Base-by-base conservation (phyloP, 2,113 vertebrate genomes). In the Menidia beryllina region DNA sequence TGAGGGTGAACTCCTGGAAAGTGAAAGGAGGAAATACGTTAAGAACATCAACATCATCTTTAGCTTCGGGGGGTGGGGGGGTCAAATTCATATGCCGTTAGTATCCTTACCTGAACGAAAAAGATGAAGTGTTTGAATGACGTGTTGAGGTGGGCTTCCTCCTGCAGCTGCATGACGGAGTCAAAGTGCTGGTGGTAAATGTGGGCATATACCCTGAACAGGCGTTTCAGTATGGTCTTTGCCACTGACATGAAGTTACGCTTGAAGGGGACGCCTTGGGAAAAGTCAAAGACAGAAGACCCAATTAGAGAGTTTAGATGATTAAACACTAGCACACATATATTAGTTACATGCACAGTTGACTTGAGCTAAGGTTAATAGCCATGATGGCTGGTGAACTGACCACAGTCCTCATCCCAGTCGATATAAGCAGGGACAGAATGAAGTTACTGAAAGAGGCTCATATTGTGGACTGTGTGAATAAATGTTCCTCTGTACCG, bases 101-200 rank as follows among this genome's bases (percentile, higher is more conserved):
- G 27, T 7, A 8, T 51, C 2, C 23, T 36, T 65, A 97, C 97
- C 96, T 98, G 97, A 87, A 98, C 96, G 3, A 98, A 98, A 88
- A 98, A 98, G 90, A 98, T 98, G 91, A 98, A 98, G 95, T 98
- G 97, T 92, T 98, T 98, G 94, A 98, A 98, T 14, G 97, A 98
- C 12, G 97, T 98, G 93, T 98, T 98, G 90, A 98, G 96, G 81
- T 98, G 97, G 24, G 97, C 97, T 91, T 98, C 97, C 87, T 98
- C 97, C 64, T 98, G 97, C 72, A 98, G 94, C 94, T 96, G 94
- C 94, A 97, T 98, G 83, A 98, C 97, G 0, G 97, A 96, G 64
- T 98, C 97, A 65, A 98, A 98, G 94, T 98, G 97, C 94, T 98
- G 97, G 89, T 98, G 97, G 92, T 98, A 98, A 83, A 98, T 98